These are phyloP conservation scores for Bufo gargarizans DNA, from an alignment of 2,113 vertebrate species.

Conservation along the genomic window DNA sequence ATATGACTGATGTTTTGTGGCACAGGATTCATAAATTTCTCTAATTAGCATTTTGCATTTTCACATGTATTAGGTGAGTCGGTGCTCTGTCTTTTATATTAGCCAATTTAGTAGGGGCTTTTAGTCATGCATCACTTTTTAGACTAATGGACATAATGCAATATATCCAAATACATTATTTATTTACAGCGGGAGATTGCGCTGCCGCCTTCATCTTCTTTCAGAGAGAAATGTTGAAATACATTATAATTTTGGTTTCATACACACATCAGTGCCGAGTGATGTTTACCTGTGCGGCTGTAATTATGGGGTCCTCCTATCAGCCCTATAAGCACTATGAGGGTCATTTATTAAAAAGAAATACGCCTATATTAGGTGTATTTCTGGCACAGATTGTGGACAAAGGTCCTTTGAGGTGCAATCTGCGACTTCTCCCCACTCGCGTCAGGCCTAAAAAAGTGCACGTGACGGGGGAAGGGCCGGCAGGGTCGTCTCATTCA, in stretches of 20 bases:
- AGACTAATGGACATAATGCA: background rate
- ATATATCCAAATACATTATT: background rate
- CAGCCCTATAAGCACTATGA: no score
- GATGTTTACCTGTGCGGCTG: background rate
- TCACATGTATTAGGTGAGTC: background rate
- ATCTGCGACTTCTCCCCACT: no score
- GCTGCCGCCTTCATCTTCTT: background rate
- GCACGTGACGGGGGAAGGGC: no score
- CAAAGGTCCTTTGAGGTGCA: no score
- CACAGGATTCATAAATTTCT: background rate
- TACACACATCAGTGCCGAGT: background rate
- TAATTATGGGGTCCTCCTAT: background rate
- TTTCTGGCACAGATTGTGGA: no score
- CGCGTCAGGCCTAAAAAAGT: no score
- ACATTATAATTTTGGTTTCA: background rate
- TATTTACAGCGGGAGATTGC: background rate
- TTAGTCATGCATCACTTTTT: constrained; percentile 5
- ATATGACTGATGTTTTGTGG: background rate
- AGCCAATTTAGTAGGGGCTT: background rate
- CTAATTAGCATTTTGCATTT: background rate
- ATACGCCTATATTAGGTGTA: no score
- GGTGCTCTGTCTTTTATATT: constrained; percentile 3
- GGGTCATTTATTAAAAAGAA: no score
- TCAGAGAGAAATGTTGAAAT: background rate
- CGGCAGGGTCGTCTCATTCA: no score